Base-by-base conservation (phyloP, 2,888 invertebrate genomes). In the Coleophora deauratella region DNA sequence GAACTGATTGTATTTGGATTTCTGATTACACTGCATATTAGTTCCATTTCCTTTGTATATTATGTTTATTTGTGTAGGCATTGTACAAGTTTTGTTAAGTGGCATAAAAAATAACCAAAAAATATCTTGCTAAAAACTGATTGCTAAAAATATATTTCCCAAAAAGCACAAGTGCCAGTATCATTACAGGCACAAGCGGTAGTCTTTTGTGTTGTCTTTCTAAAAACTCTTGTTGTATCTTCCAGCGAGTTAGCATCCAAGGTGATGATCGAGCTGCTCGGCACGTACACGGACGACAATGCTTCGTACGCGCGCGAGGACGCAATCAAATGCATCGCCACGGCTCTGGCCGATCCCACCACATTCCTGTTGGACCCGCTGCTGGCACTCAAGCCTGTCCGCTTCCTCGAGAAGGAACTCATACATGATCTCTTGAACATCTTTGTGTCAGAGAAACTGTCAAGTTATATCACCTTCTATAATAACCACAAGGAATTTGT, bases 241-340 rank as follows among this genome's bases (percentile, higher is more conserved):
- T 69, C 12, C 70, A 94, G 96, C 75, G 97, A 97, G 66, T 88
- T 94, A 59, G 97, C 97, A 15, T 93, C 97, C 12, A 96, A 96
- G 74, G 97, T 98, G 3, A 99, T 99, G 99, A 93, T 98, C 48
- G 98, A 98, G 74, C 86, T 99, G 1, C 84, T 99, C 42, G 96
- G 96, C 15, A 98, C 99, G 0, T 99, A 99, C 76, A 98, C 97
- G 15, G 93, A 97, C 46, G 98, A 98, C 64, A 98, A 98, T 81
- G 99, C 99, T 0, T 96, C 96, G 1, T 94, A 96, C 50, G 99
- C 99, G 0, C 89, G 97, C 51, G 97, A 98, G 70, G 99, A 99
- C 85, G 99, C 99, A 1, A 95, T 96, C 64, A 91, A 94, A 62
- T 99, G 99, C 73, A 98, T 99, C 63, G 93, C 95, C 11, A 95